Base-by-base conservation (phyloP, 2,888 invertebrate species). In the Opisthograptis luteolata region DNA sequence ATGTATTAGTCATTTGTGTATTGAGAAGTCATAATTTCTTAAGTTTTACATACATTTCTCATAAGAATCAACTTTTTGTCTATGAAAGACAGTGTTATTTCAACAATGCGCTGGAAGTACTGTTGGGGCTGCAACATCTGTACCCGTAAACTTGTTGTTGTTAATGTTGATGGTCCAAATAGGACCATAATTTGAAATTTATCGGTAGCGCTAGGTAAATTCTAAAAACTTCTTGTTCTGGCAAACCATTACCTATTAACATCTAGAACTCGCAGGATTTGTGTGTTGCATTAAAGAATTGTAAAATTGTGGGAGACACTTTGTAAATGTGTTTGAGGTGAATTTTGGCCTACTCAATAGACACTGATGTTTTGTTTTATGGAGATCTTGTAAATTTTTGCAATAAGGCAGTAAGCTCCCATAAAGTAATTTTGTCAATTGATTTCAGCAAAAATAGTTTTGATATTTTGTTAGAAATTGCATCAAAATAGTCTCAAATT, bases 401-500 rank as follows among this genome's bases (percentile, higher is more conserved):
- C n/a, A 25, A 19, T 28, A n/a, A 34, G 7, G 5, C 14, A n/a
- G n/a, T 10, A 14, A 28, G 58, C 65, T 70, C 66, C 64, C 55
- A 42, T 28, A 30, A 34, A 45, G 60, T 6, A 45, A 43, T 55
- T 55, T 62, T 59, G 55, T 62, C 48, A 55, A 61, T 52, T 66
- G 60, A 61, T 63, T 66, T 64, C 50, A 62, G 66, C 51, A 28
- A 62, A 54, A 50, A 58, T 58, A 9, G 10, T 66, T 73, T 64
- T 68, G 68, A 61, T 59, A 66, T 69, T 68, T 66, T 66, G 62
- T 68, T 70, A 61, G 55, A 72, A 66, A 68, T 64, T 51, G 68
- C 71, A 73, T 76, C 70, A 72, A 76, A 76, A 75, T 81, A 84
- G 79, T 84, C 74, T 83, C 76, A 87, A 87, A 87, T 84, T 86